phyloP scores from a whole-genome alignment of 2,888 invertebrate species.

The Aproaerema taeniolella region DNA sequence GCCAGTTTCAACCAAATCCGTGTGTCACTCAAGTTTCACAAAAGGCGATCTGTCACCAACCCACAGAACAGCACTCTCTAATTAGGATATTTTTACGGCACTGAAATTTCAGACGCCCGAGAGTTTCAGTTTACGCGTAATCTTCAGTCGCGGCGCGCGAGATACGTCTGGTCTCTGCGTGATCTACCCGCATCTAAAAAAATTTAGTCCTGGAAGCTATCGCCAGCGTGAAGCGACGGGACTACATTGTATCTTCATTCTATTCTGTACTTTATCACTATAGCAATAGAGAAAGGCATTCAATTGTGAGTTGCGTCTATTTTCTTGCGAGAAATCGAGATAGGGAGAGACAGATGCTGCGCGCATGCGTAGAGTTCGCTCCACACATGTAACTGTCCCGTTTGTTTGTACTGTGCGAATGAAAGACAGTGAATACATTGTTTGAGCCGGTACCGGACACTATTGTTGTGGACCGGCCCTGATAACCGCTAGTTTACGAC shows the following conservation, averaged over 20 bases:
- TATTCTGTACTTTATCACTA: accelerated
- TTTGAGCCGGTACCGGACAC: constrained; percentile 20
- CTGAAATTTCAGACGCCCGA: constrained; percentile 21
- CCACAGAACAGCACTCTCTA: constrained; percentile 34
- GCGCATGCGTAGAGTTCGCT: constrained; percentile 57
- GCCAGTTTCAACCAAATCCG: constrained; percentile 24
- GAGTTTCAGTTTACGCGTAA: constrained; percentile 39
- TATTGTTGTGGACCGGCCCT: constrained; percentile 54
- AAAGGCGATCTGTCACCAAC: constrained; percentile 25
- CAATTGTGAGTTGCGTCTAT: constrained; percentile 25
- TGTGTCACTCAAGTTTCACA: constrained; percentile 27
- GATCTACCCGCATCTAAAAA: constrained; percentile 68
- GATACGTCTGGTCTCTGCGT: constrained; percentile 47
- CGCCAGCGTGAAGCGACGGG: constrained; percentile 53
- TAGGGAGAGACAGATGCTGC: constrained; percentile 70
- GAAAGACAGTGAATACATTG: constrained; percentile 22
- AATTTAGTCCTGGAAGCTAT: constrained; percentile 68
- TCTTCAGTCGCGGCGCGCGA: constrained; percentile 28
- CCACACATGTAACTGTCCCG: constrained; percentile 32
- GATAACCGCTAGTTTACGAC: constrained; percentile 45
- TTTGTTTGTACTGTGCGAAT: constrained; percentile 32
- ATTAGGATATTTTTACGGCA: constrained; percentile 28
- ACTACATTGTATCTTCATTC: constrained; percentile 20
- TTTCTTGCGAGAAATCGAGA: constrained; percentile 29
- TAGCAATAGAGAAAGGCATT: constrained; percentile 9